Base-by-base conservation (phyloP, 2,888 invertebrate species). In the Chesias legatella region DNA sequence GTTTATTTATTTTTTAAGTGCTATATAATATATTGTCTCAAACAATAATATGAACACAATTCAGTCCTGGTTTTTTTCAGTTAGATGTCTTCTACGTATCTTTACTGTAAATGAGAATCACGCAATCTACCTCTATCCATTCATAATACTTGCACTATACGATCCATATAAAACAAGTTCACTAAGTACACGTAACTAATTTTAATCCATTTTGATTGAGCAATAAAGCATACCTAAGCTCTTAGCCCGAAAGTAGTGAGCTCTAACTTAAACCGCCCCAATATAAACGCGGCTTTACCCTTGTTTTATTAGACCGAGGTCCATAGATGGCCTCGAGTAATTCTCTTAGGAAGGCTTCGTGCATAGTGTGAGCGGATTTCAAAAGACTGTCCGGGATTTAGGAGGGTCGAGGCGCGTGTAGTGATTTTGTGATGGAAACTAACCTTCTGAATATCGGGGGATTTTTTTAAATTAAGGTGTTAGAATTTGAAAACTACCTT, bases 251-350 rank as follows among this genome's bases (percentile, higher is more conserved):
- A 64, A 66, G 56, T 64, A 61, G 56, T 63, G 56, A 56, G 65
- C 58, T 52, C 55, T 60, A 63, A 63, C 62, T 65, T 63, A 62
- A 68, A 67, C 62, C 60, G 58, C 61, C 62, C 63, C 58, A 58
- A 60, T 68, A 67, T 67, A 69, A 62, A 70, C 68, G 69, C 58
- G 58, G 63, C 66, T 65, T 70, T 70, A 67, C 63, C 62, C 68
- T 51, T 57, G 70, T 68, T 68, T 69, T 70, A 69, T 69, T 67
- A 60, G 64, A 51, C 56, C 58, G 57, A 55, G 57, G 61, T 48
- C 63, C 68, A 67, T 67, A 60, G 68, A 67, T 63, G 62, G 62
- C 53, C 59, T 60, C 69, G 64, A 54, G 49, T 52, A 48, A 51
- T 51, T 46, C 45, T 42, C 49, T 49, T 47, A 44, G 33, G 34